Conservation (phyloP, 2,797 vertebrate species). For the Ctenochaetus hawaiiensis region DNA sequence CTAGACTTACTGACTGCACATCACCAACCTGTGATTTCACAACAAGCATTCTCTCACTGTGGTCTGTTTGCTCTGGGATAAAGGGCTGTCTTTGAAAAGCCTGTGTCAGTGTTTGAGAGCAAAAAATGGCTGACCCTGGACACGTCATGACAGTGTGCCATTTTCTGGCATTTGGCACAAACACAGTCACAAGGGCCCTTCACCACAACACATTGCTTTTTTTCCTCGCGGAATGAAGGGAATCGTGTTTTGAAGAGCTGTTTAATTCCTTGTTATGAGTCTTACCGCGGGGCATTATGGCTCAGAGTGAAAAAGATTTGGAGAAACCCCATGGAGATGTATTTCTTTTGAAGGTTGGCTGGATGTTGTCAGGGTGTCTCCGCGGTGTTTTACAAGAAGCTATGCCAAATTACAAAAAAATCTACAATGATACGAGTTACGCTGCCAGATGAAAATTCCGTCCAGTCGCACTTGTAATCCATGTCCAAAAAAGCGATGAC, state of each 20-base stretch:
- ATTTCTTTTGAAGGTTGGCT: no score
- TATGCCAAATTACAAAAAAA: slow-evolving; percentile 35
- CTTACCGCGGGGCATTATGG: neutral
- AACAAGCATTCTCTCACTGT: slow-evolving; percentile 63
- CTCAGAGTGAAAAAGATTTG: slow-evolving; percentile 25
- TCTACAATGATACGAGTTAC: slow-evolving; percentile 14
- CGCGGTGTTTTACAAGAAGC: slow-evolving; percentile 11
- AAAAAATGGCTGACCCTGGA: slow-evolving; percentile 61
- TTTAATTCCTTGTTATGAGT: slow-evolving; percentile 21
- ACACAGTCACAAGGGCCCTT: slow-evolving; percentile 45
- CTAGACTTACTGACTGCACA: slow-evolving; percentile 51
- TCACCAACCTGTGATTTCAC: slow-evolving; percentile 63
- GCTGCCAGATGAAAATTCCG: slow-evolving; percentile 17
- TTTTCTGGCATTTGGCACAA: slow-evolving; percentile 63
- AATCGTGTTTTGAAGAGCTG: slow-evolving; percentile 39
- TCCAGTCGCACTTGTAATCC: slow-evolving; percentile 22
- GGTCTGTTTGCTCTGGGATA: slow-evolving; percentile 72
- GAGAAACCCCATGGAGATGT: neutral
- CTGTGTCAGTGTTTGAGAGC: slow-evolving; percentile 58
- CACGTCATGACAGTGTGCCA: slow-evolving; percentile 58
- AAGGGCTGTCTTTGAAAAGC: slow-evolving; percentile 66
- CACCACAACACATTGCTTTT: slow-evolving; percentile 1
- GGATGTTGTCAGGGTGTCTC: slow-evolving; percentile 1
- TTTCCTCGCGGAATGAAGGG: slow-evolving; percentile 18
- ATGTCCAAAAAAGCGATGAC: slow-evolving; percentile 20